Base-by-base conservation (phyloP, 2,888 invertebrate species). In the Synanthedon andrenaeformis region DNA sequence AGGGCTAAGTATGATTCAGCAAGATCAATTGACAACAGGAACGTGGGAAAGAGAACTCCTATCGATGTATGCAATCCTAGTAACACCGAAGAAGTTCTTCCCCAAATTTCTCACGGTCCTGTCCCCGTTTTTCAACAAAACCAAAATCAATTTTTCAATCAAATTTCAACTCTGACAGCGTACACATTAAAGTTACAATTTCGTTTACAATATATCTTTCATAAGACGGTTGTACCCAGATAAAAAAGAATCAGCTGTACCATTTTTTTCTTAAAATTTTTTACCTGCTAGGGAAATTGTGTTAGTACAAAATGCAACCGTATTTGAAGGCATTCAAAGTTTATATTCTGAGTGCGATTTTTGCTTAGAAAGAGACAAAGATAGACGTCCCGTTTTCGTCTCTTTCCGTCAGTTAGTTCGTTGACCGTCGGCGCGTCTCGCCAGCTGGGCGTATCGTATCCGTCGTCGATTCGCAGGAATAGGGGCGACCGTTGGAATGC, bases 91-190 rank as follows among this genome's bases (percentile, higher is more conserved):
- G 85, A 83, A 80, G 81, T 84, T 83, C 77, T 77, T 82, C 84
- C 84, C 85, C 81, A 82, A 85, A 85, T 82, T 87, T 87, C 87
- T 87, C 87, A 87, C 87, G 86, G 75, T 86, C 74, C 63, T 54
- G 74, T 72, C 74, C 74, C 65, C 69, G 35, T 35, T 79, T 78
- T 76, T 76, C 56, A 75, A 74, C 71, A 74, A 75, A 76, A 74
- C 72, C 68, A 72, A 65, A 67, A 70, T 66, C 59, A 57, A 57
- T 42, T 11, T 42, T 53, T 6, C 14, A 58, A 35, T 35, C 41
- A 28, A 66, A 62, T 65, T 35, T 67, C 51, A 57, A 57, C 70
- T 62, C 60, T 72, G 69, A 13, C 10, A 1, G 0, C 0, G 0
- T 0, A 17, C 23, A 1, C 0, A 0, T 52, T 65, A 73, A 61